Evolutionary conservation across 2,113 vertebrate genomes (phyloP), one percentile per base, ranked within the genome.

Genomic region (Pseudopodoces humilis): DNA sequence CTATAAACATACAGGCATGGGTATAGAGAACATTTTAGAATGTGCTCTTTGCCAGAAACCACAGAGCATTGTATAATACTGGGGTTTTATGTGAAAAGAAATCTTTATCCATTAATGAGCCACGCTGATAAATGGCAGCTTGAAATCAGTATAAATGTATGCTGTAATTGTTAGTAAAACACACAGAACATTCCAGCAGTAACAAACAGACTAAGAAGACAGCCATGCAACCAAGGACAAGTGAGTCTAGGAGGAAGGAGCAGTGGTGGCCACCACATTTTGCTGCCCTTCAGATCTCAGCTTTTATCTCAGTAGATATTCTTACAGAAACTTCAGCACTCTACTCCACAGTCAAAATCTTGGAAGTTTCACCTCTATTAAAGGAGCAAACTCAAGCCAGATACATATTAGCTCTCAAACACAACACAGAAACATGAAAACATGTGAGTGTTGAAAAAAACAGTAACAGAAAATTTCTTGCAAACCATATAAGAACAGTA

Each of bases 101-200:
- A 76, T 60, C 56, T 84, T 86, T 92, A 94, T 85, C 67, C 49
- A 88, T 88, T 86, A 94, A 86, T 50, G 56, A 94, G 77, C 41
- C 65, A 74, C 14, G 33, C 7, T 67, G 24, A 52, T 0, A 0
- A 90, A 90, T 2, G 19, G 69, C 85, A 90, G 70, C 65, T 67
- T 88, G 75, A 96, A 88, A 64, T 31, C 58, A 28, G 69, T 71
- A 75, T 25, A 52, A 44, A 49, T 81, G 76, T 37, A 17, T 43
- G 39, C 43, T 67, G 44, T 81, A 88, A 88, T 56, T 70, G 53
- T 33, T 44, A 74, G 35, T 46, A 25, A 83, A 88, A 53, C 18
- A 31, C n/a, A 52, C 15, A 62, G 72, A 59, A 71, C 18, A 35
- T 46, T 75, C 37, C 49, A 88, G 30, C 41, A 69, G 62, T 46